Evolutionary conservation across 2,797 vertebrate species (phyloP).

Genomic region (Arnoldichthys spilopterus): DNA sequence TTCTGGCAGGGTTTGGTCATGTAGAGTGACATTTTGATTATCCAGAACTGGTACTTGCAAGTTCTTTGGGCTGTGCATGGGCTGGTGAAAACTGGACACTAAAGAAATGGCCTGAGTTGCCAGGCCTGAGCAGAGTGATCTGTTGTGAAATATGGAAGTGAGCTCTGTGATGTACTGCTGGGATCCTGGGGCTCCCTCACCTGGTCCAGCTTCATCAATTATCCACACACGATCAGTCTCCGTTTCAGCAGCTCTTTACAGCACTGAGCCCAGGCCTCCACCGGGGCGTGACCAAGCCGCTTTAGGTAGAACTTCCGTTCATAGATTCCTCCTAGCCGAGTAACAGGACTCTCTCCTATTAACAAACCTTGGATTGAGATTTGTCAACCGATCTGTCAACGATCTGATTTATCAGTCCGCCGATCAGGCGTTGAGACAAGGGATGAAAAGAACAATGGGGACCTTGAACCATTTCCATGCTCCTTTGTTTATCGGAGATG

Average conservation of each 20-base stretch:
- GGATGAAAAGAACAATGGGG: background rate
- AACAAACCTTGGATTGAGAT: slow-evolving; percentile 23
- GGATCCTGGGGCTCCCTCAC: slow-evolving; percentile 23
- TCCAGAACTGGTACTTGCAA: too few relatives aligned
- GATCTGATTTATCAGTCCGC: slow-evolving; percentile 30
- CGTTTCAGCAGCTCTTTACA: slow-evolving; percentile 39
- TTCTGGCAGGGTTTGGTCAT: background rate
- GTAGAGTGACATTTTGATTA: background rate
- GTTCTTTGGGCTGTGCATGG: too few relatives aligned
- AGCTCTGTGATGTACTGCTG: slow-evolving; percentile 27
- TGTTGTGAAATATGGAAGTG: slow-evolving; percentile 5
- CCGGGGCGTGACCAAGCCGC: slow-evolving; percentile 30
- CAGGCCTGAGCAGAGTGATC: background rate
- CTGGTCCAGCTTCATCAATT: slow-evolving; percentile 49
- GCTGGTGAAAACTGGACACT: background rate
- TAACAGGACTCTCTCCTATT: slow-evolving; percentile 29
- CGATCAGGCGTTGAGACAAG: background rate
- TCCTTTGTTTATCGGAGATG: background rate
- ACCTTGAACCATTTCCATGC: background rate
- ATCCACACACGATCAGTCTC: slow-evolving; percentile 44
- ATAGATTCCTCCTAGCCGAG: slow-evolving; percentile 25
- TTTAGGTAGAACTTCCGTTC: background rate
- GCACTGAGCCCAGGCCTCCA: slow-evolving; percentile 21
- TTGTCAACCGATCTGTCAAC: slow-evolving; percentile 15
- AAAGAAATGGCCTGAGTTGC: background rate